A percentile compares a stretch with the other conserved stretches of the same genome.
Evolutionary conservation across 2,888 invertebrate genomes (phyloP).

Genomic region (Alentia gelatinosa): DNA sequence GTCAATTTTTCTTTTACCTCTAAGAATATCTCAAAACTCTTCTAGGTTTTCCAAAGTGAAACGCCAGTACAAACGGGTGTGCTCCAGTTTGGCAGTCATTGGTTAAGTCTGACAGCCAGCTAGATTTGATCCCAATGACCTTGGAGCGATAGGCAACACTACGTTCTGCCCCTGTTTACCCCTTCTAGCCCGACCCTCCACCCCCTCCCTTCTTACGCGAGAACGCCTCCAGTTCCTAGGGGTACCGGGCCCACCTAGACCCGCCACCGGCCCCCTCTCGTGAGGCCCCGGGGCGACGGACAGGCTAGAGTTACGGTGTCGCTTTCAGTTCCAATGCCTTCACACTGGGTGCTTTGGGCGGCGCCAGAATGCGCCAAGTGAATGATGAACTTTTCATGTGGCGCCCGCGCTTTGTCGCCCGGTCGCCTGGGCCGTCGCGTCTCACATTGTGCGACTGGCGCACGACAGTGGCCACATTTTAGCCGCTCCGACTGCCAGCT

Average conservation of each 20-base stretch:
- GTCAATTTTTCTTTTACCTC: too few species aligned
- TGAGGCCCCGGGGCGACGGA: not conserved
- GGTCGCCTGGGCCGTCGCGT: not conserved
- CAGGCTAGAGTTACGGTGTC: conserved; percentile 9
- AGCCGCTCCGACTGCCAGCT: not conserved
- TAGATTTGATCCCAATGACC: not conserved
- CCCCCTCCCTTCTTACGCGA: not conserved
- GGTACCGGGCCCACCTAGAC: not conserved
- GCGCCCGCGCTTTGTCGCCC: not conserved
- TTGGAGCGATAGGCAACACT: not conserved
- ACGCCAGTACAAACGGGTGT: too few species aligned
- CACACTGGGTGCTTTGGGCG: not conserved
- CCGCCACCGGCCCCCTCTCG: not conserved
- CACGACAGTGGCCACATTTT: conserved; percentile 14
- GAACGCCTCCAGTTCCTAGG: not conserved
- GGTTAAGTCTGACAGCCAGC: not conserved
- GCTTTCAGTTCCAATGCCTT: not conserved
- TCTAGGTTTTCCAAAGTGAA: too few species aligned
- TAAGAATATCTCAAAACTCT: too few species aligned
- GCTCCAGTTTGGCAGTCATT: too few species aligned
- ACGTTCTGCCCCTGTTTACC: not conserved
- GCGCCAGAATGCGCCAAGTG: not conserved
- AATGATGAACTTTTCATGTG: conserved; percentile 26
- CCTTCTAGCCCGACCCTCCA: not conserved
- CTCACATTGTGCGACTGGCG: not conserved